These are phyloP conservation scores for Rhopalosiphum padi DNA, from an alignment of 1,140 invertebrate species.

Conservation along the genomic window DNA sequence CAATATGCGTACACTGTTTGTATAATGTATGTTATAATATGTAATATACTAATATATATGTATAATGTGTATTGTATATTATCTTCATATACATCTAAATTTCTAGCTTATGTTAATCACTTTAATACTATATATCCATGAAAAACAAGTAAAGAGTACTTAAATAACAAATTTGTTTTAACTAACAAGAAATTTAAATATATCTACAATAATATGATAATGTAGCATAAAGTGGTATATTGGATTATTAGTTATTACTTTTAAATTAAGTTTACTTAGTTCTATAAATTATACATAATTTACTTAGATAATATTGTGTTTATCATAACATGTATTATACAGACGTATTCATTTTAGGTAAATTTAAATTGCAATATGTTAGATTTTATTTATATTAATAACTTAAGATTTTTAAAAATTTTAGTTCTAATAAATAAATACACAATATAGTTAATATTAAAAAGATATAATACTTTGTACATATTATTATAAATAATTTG, in stretches of 20 bases:
- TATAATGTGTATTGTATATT: not conserved
- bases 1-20: not conserved
- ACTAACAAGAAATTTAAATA: not conserved
- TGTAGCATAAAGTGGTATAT: not conserved
- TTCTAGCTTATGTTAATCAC: not conserved
- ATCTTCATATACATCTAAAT: not conserved
- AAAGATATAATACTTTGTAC: no score
- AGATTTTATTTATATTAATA: not conserved
- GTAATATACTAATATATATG: not conserved
- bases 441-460: not conserved
- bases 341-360: not conserved
- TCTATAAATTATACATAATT: not conserved
- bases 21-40: not conserved
- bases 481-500: not conserved
- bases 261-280: not conserved
- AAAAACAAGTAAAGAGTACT: not conserved
- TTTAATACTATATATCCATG: not conserved
- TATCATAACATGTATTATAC: not conserved
- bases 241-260: not conserved
- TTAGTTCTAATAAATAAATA: not conserved
- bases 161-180: not conserved
- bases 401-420: not conserved
- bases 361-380: not conserved
- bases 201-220: not conserved
- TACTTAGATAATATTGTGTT: not conserved